phyloP scores from a whole-genome alignment of 2,888 invertebrate species.

The Nudaria mundana region DNA sequence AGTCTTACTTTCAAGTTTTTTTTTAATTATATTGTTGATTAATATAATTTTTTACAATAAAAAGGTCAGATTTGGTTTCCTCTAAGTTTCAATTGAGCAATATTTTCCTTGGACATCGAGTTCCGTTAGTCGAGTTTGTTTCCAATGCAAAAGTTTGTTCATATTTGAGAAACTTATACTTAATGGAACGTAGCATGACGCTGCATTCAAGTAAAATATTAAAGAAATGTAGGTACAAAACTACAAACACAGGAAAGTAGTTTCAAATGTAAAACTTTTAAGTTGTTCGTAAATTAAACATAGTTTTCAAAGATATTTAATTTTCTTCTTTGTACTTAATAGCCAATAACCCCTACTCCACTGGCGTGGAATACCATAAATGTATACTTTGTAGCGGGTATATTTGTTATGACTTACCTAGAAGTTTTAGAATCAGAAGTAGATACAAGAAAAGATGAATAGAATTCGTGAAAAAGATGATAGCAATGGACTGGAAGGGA shows the following conservation, averaged over 20 bases:
- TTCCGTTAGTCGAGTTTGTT: slow-evolving; percentile 12
- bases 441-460: no score
- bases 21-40: no score
- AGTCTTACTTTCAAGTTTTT: not conserved
- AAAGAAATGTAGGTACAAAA: slow-evolving; percentile 9
- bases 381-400: no score
- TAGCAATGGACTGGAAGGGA: no score
- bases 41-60: no score
- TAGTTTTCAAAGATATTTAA: slow-evolving; percentile 30
- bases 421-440: no score
- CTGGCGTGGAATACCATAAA: no score
- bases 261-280: slow-evolving; percentile 18
- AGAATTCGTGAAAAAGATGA: no score
- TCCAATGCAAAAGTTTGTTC: slow-evolving; percentile 8
- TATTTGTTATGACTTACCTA: no score
- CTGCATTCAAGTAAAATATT: slow-evolving; percentile 8
- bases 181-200: slow-evolving; percentile 4
- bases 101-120: not conserved
- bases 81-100: not conserved
- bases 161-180: slow-evolving; percentile 8
- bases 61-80: not conserved
- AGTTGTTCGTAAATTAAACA: slow-evolving; percentile 15
- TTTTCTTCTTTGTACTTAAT: no score
- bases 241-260: slow-evolving; percentile 14
- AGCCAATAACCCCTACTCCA: no score